Percentiles rank a stretch among this genome's conserved stretches.
These are phyloP conservation scores for Noctua comes DNA, from an alignment of 2,888 invertebrate genomes.

Conservation along the genomic window DNA sequence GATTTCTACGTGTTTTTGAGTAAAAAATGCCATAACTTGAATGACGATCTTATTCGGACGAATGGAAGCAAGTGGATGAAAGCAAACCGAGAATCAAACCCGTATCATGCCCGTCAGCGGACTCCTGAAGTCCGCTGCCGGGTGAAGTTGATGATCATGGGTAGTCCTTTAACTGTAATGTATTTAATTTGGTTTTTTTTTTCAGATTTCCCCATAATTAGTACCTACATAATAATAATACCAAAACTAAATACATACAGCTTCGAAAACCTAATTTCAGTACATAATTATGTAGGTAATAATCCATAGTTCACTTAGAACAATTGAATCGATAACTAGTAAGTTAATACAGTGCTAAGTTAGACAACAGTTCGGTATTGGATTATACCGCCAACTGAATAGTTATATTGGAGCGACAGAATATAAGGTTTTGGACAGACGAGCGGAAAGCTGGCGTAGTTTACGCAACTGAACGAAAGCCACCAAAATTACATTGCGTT, in stretches of 20 bases:
- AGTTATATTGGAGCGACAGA: constrained; percentile 15
- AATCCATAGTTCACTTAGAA: constrained; percentile 22
- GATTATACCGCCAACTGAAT: constrained; percentile 20
- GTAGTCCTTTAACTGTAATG: too few relatives aligned
- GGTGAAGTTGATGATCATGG: too few relatives aligned
- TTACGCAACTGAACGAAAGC: not conserved
- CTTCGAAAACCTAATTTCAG: constrained; percentile 11
- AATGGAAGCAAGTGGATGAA: not conserved
- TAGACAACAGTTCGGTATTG: constrained; percentile 23
- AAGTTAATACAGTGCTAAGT: constrained; percentile 27
- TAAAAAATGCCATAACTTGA: not conserved
- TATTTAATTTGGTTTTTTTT: too few relatives aligned
- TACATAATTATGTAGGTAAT: constrained; percentile 5
- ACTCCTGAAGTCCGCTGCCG: not conserved
- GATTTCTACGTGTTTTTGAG: not conserved
- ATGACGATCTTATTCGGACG: not conserved
- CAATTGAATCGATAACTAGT: constrained; percentile 42
- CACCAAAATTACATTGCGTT: not conserved
- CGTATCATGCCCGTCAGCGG: not conserved
- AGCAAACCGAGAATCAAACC: not conserved
- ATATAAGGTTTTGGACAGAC: not conserved
- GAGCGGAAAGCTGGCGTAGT: too few relatives aligned
- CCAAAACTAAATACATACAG: too few relatives aligned
- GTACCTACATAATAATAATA: too few relatives aligned
- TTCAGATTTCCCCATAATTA: not conserved